phyloP scores from a whole-genome alignment of 2,888 invertebrate species.

The Tipula confusa region DNA sequence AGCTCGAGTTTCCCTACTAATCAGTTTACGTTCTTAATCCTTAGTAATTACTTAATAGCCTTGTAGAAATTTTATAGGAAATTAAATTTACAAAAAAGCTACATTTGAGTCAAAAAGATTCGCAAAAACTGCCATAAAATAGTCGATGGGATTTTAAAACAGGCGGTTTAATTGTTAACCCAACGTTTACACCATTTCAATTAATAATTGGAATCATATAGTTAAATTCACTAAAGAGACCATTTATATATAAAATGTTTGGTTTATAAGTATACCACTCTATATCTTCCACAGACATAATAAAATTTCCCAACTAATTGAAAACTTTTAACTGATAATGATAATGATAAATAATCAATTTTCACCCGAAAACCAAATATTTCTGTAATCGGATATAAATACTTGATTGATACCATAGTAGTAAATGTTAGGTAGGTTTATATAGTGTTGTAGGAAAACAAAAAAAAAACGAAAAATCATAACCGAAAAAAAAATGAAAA shows the following conservation, averaged over 20 bases:
- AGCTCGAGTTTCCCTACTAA: too few species aligned
- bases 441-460: not conserved
- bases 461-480: not conserved
- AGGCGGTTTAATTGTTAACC: too few species aligned
- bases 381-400: not conserved
- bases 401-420: not conserved
- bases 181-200: too few species aligned
- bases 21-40: too few species aligned
- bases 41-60: too few species aligned
- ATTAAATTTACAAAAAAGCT: too few species aligned
- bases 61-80: too few species aligned
- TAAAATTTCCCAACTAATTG: not conserved
- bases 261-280: too few species aligned
- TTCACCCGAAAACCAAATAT: not conserved
- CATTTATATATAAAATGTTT: not conserved
- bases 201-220: too few species aligned
- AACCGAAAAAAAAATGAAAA: not conserved
- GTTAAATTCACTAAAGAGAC: not conserved
- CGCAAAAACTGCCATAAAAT: too few species aligned
- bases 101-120: too few species aligned
- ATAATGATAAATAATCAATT: conserved; percentile 1
- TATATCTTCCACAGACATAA: not conserved
- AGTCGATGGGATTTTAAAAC: too few species aligned
- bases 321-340: not conserved
- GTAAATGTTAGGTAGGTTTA: not conserved